Conservation (phyloP, 2,113 vertebrate genomes). For the Triplophysa tibetana region DNA sequence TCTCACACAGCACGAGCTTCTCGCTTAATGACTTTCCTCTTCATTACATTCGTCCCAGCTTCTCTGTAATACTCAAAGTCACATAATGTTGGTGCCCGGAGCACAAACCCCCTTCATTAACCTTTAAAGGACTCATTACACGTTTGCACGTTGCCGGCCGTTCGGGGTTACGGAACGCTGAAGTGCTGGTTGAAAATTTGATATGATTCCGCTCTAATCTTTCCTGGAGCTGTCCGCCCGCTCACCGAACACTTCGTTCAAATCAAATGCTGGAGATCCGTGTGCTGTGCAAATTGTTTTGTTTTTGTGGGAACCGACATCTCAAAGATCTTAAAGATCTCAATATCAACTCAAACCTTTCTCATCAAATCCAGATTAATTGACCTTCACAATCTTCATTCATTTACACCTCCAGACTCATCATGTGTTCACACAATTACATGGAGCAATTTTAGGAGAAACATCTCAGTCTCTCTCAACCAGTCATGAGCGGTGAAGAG, state of each 20-base stretch:
- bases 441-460: too few species aligned
- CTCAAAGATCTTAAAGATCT: too few species aligned
- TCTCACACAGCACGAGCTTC: slow-evolving; percentile 16
- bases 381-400: too few species aligned
- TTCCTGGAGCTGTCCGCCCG: not conserved
- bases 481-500: slow-evolving; percentile 14
- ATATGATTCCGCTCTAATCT: not conserved
- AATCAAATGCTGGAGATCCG: not conserved
- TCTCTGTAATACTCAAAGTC: slow-evolving; percentile 22
- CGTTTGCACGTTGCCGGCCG: not conserved
- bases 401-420: too few species aligned
- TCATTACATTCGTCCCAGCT: slow-evolving; percentile 32
- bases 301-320: not conserved
- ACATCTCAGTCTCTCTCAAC: not conserved
- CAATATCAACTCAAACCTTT: too few species aligned
- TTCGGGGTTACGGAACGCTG: not conserved
- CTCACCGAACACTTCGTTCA: not conserved
- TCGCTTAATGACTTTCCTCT: slow-evolving; percentile 38
- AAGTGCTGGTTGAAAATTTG: not conserved
- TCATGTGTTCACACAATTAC: too few species aligned
- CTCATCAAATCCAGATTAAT: too few species aligned
- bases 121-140: slow-evolving; percentile 14
- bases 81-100: slow-evolving; percentile 21
- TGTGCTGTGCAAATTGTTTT: not conserved
- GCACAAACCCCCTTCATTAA: slow-evolving; percentile 47